These are phyloP conservation scores for Engystomops pustulosus DNA, from an alignment of 2,113 vertebrate genomes.

Conservation along the genomic window DNA sequence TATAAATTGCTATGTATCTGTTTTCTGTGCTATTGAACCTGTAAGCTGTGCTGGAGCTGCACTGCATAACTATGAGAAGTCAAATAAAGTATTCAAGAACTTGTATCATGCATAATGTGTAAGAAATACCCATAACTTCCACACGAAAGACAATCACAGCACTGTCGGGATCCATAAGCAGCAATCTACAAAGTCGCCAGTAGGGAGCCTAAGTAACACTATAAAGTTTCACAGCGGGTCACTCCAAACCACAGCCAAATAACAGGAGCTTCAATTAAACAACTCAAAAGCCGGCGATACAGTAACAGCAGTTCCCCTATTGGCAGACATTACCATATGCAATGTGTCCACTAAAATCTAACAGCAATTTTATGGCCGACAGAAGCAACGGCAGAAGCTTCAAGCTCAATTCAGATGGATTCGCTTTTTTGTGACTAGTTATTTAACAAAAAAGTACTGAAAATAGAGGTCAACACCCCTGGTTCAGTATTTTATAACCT, in stretches of 20 bases:
- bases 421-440: no score
- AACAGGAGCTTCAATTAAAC: slow-evolving; percentile 4
- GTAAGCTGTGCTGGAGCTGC: not conserved
- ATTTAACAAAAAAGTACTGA: no score
- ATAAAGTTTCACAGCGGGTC: slow-evolving; percentile 20
- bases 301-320: not conserved
- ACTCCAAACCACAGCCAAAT: not conserved
- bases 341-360: not conserved
- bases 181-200: not conserved
- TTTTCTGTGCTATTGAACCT: no score
- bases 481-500: no score
- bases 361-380: not conserved
- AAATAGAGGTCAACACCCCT: no score
- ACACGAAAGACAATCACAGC: not conserved
- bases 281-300: not conserved
- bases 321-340: slow-evolving; percentile 1
- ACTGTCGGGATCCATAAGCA: not conserved
- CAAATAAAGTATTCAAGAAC: not conserved
- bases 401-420: not conserved
- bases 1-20: no score
- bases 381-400: not conserved
- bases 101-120: not conserved
- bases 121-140: not conserved
- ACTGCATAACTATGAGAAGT: not conserved
- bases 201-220: not conserved